phyloP scores from a whole-genome alignment of 2,113 vertebrate genomes.

The Delphinus delphis region DNA sequence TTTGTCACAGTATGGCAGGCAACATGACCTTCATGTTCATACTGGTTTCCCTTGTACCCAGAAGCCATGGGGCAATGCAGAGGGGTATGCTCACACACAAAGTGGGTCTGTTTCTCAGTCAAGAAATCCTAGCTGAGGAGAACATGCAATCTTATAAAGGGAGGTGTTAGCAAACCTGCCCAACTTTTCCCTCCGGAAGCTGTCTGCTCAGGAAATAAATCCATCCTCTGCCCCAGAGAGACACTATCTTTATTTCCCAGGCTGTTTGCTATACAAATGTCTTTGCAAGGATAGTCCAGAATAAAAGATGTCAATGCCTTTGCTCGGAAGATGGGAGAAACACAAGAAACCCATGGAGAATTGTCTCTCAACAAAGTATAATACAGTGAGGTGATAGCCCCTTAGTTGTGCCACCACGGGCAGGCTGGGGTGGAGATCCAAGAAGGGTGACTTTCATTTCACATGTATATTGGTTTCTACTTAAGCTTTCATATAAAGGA shows the following conservation, averaged over 20 bases:
- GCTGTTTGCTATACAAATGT: background rate
- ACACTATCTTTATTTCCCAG: background rate
- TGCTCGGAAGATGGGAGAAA: background rate
- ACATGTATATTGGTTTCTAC: background rate
- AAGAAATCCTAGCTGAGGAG: background rate
- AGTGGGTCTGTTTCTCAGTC: background rate
- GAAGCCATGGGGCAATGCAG: background rate
- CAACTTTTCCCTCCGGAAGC: background rate
- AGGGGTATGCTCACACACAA: background rate
- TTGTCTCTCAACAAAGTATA: background rate
- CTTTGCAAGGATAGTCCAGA: background rate
- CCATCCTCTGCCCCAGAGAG: background rate
- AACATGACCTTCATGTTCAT: background rate
- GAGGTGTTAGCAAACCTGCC: background rate
- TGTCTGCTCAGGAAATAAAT: background rate
- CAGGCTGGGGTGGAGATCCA: background rate
- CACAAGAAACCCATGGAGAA: background rate
- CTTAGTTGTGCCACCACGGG: background rate
- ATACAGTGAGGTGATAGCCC: too few species aligned
- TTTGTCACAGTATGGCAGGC: background rate
- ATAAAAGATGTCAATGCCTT: background rate
- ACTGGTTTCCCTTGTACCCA: background rate
- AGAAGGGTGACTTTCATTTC: background rate
- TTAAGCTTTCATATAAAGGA: slow-evolving; percentile 5
- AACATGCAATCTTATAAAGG: background rate